A percentile compares a stretch with the other conserved stretches of the same genome.
These are phyloP conservation scores for Potamilus streckersoni DNA, from an alignment of 1,140 invertebrate species.

Conservation along the genomic window DNA sequence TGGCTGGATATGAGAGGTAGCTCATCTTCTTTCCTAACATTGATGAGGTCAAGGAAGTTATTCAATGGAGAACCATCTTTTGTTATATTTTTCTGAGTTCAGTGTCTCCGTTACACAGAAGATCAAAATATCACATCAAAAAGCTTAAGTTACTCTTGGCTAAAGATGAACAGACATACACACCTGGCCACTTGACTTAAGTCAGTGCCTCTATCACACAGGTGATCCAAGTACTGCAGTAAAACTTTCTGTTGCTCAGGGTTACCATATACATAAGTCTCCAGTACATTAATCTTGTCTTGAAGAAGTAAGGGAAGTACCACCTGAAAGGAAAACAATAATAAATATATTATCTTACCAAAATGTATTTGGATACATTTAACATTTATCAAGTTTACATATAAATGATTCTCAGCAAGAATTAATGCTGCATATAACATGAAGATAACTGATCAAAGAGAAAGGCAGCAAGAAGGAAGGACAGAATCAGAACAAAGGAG, in stretches of 20 bases:
- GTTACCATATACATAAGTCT: constrained; percentile 76
- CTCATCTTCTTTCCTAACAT: too few species aligned
- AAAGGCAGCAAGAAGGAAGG: too few species aligned
- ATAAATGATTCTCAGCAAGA: not conserved
- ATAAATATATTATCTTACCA: not conserved
- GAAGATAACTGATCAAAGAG: too few species aligned
- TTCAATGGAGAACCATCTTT: too few species aligned
- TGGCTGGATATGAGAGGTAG: too few species aligned
- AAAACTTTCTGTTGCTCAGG: constrained; percentile 73
- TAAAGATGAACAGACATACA: not conserved
- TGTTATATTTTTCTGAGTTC: too few species aligned
- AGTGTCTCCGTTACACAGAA: too few species aligned
- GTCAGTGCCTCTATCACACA: constrained; percentile 48
- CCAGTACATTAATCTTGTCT: constrained; percentile 77
- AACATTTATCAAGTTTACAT: not conserved
- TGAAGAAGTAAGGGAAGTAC: constrained; percentile 80
- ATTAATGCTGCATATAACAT: not conserved
- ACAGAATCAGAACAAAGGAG: too few species aligned
- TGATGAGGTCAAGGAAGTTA: too few species aligned
- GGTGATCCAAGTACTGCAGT: constrained; percentile 74
- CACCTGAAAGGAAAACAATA: constrained; percentile 59
- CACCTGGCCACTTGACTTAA: constrained; percentile 43
- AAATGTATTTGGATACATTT: not conserved
- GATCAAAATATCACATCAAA: too few species aligned
- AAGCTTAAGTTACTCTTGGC: too few species aligned